Percentiles rank a stretch among this genome's conserved stretches.
Conservation (phyloP, 2,797 vertebrate genomes). For the Clarias platycephalus region DNA sequence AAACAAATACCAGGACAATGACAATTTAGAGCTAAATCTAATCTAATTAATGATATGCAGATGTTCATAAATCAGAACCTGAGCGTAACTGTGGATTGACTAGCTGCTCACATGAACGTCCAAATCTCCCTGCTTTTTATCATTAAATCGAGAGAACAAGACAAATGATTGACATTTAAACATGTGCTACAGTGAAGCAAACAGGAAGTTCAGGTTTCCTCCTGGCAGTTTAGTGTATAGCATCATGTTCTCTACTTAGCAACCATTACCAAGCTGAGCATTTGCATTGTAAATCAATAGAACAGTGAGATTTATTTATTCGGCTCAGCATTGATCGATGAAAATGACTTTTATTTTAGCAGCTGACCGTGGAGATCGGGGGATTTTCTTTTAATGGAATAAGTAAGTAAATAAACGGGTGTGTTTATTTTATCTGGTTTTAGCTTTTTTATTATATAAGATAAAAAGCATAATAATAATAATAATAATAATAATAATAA, state of each 20-base stretch:
- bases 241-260: slow-evolving; percentile 6
- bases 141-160: background rate
- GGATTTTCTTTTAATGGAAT: background rate
- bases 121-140: background rate
- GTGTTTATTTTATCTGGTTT: background rate
- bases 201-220: background rate
- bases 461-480: too few relatives aligned
- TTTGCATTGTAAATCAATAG: background rate
- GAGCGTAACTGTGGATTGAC: slow-evolving; percentile 16
- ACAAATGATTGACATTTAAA: background rate
- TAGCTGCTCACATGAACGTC: background rate
- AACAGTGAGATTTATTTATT: background rate
- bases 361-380: background rate
- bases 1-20: background rate
- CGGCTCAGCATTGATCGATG: background rate
- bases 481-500: too few relatives aligned
- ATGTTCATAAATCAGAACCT: background rate
- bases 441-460: too few relatives aligned
- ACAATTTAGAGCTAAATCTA: background rate
- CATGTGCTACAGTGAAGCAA: background rate
- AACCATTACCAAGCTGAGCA: background rate
- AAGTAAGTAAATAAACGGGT: background rate
- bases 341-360: slow-evolving; percentile 7
- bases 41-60: background rate
- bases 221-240: background rate